phyloP scores from a whole-genome alignment of 2,113 vertebrate genomes.

The Macrotis lagotis region DNA sequence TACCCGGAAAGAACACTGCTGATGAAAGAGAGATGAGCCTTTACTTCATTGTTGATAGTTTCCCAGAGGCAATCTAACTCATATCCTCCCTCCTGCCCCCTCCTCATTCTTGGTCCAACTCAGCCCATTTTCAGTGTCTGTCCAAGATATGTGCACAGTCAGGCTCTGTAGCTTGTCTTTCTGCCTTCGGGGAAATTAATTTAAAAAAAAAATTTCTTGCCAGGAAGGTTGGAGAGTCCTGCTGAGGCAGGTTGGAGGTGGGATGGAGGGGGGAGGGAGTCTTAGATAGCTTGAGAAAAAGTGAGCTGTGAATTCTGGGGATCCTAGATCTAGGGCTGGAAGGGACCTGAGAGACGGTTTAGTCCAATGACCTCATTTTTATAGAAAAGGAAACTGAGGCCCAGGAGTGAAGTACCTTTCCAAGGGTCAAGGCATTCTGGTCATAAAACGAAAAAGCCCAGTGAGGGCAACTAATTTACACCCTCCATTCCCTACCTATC shows the following conservation, averaged over 20 bases:
- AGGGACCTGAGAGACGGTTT: background rate
- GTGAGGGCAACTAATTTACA: background rate
- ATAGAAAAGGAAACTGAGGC: background rate
- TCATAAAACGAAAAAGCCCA: background rate
- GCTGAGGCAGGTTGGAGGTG: too few species aligned
- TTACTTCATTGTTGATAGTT: background rate
- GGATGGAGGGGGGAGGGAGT: background rate
- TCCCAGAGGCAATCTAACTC: background rate
- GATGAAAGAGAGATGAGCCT: background rate
- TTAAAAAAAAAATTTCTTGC: background rate
- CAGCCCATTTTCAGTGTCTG: background rate
- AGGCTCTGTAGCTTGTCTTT: background rate
- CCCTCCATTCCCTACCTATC: too few species aligned
- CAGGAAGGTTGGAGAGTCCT: fast-evolving
- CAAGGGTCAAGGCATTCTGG: background rate
- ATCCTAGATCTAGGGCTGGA: background rate
- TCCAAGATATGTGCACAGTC: background rate
- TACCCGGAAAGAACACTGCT: background rate
- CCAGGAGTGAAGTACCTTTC: background rate
- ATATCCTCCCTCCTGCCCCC: background rate
- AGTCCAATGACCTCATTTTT: background rate
- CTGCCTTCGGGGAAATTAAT: background rate
- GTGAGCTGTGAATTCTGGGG: background rate
- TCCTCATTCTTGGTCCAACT: background rate
- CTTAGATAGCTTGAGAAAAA: background rate